Conservation (phyloP, 2,113 vertebrate genomes). For the Ardeotis arabs region DNA sequence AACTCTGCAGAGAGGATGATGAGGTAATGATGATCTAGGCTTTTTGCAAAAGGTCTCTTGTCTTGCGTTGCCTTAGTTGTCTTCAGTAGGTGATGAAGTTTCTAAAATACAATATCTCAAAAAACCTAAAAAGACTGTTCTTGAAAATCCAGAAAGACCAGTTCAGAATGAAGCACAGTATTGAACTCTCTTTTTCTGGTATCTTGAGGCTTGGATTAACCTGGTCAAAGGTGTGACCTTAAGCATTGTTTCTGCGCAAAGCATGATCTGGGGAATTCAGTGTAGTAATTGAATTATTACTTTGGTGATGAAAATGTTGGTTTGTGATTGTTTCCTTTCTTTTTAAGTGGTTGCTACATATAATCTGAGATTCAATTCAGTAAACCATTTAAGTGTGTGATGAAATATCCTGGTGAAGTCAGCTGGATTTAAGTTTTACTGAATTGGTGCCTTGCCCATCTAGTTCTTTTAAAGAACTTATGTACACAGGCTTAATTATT, state of each 20-base stretch:
- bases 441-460: neutral
- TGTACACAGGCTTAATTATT: conserved; percentile 46
- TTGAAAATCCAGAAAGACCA: conserved; percentile 11
- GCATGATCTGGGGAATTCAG: neutral
- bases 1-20: neutral
- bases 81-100: neutral
- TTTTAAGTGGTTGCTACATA: neutral
- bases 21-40: neutral
- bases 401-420: neutral
- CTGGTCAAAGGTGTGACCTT: neutral
- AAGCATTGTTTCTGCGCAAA: neutral
- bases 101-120: neutral
- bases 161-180: neutral
- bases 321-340: conserved; percentile 20
- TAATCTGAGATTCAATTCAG: neutral
- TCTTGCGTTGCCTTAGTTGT: neutral
- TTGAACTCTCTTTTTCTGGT: neutral
- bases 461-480: neutral
- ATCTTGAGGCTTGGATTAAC: neutral
- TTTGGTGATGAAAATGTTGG: neutral
- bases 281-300: neutral
- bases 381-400: neutral
- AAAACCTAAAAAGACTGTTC: neutral
- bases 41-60: neutral
- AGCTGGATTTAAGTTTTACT: neutral